Evolutionary conservation across 2,888 invertebrate species (phyloP).

Genomic region (Microdon myrmicae): DNA sequence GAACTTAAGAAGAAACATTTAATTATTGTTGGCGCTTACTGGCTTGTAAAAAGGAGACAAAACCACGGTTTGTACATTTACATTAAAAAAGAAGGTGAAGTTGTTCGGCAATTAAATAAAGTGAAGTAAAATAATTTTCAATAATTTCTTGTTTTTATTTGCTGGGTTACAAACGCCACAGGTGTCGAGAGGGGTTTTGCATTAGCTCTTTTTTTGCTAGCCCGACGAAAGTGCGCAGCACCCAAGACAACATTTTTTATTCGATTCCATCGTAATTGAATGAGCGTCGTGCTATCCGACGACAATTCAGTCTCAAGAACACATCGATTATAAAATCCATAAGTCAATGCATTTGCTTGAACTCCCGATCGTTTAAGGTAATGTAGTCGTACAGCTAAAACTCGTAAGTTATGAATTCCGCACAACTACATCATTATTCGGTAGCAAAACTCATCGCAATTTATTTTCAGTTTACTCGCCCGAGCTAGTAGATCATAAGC

Average conservation of each 20-base stretch:
- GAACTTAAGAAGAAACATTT: too few species aligned
- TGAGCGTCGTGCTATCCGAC: constrained; percentile 75
- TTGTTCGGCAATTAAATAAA: too few species aligned
- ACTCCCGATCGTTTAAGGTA: constrained; percentile 89
- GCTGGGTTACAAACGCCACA: too few species aligned
- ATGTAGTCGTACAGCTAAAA: constrained; percentile 89
- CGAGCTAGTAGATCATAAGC: constrained; percentile 89
- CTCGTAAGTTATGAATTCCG: constrained; percentile 91
- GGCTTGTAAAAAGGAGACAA: too few species aligned
- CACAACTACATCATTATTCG: constrained; percentile 98
- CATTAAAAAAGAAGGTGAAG: too few species aligned
- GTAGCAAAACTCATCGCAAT: constrained; percentile 97
- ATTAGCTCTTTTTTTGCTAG: constrained; percentile 73
- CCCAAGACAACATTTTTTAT: constrained; percentile 90
- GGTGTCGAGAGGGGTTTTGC: constrained; percentile 64
- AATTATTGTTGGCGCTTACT: too few species aligned
- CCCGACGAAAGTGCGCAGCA: constrained; percentile 86
- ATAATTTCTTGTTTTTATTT: too few species aligned
- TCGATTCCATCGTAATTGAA: constrained; percentile 92
- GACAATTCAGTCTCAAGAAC: constrained; percentile 97
- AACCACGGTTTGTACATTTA: too few species aligned
- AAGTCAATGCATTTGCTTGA: constrained; percentile 97
- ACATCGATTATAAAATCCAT: constrained; percentile 83
- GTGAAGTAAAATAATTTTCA: too few species aligned
- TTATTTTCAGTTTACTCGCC: constrained; percentile 85